Base-by-base conservation (phyloP, 1,140 invertebrate genomes). In the Ptiloglossa arizonensis region DNA sequence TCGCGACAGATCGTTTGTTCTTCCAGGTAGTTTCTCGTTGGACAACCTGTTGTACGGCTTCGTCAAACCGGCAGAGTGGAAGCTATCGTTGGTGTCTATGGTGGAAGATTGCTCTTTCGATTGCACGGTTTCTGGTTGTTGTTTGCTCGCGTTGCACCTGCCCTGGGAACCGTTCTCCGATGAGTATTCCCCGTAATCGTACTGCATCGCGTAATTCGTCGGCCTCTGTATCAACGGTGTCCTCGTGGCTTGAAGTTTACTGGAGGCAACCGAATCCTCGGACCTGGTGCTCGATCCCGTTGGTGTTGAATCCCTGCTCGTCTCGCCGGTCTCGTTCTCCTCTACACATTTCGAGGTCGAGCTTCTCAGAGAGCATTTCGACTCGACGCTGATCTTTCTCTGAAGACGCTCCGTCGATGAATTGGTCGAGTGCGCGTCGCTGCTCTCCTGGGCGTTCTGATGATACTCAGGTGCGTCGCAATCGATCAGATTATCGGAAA, bases 401-500 rank as follows among this genome's bases (percentile, higher is more conserved):
- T 68, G 66, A 0, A 79, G 60, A 19, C 74, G 38, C 4, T 72
- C 66, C 0, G 35, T 66, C 6, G 67, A 72, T 1, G 75, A 85
- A 9, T 73, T 70, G 0, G 13, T 74, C 0, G 72, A 79, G 22
- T 64, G 78, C 1, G 68, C 64, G 24, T 72, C 62, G 27, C 44
- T 87, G 8, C 2, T 54, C 17, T 87, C 83, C 6, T 63, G 54
- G 5, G 41, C 9, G 4, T 62, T 68, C 15, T 82, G 82, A 17
- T 27, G 50, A 15, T 73, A 69, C 22, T 83, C 86, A 2, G 60
- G 8, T 0, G 56, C 57, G 5, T 86, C 86, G 27, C 86, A 87
- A 9, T 91, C 89, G 13, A 89, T 88, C 19, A 90, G 59, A 57
- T 89, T 90, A 15, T 92, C 90, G 0, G 89, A 89, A 32, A 92